Percentiles rank a stretch among this genome's conserved stretches.
Evolutionary conservation across 2,888 invertebrate species (phyloP).

Genomic region (Serripes groenlandicus): DNA sequence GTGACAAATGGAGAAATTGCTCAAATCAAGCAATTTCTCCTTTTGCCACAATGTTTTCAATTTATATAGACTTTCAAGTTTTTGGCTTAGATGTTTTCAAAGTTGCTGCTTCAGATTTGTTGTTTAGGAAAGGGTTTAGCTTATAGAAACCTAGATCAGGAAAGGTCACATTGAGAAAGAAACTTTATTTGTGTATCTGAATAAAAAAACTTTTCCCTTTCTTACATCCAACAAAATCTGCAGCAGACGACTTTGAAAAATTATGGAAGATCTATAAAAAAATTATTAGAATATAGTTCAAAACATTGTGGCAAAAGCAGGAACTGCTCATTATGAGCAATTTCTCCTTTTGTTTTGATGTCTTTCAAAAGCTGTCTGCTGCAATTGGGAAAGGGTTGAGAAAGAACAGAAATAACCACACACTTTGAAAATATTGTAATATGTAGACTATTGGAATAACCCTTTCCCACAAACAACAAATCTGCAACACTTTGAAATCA

Average conservation of each 20-base stretch:
- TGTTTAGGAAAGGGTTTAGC: not conserved
- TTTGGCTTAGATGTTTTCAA: not conserved
- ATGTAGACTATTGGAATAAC: too few relatives aligned
- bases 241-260: not conserved
- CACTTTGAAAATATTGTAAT: too few relatives aligned
- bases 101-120: not conserved
- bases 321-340: too few relatives aligned
- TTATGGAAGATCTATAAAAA: not conserved
- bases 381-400: too few relatives aligned
- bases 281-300: not conserved
- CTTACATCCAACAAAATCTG: not conserved
- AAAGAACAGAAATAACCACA: too few relatives aligned
- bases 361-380: not conserved
- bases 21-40: not conserved
- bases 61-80: not conserved
- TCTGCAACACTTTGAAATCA: too few relatives aligned
- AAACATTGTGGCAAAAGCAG: not conserved
- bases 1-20: not conserved
- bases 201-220: not conserved
- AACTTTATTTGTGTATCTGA: not conserved
- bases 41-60: too few relatives aligned
- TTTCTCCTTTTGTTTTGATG: too few relatives aligned
- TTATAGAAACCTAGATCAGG: not conserved
- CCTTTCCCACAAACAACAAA: too few relatives aligned
- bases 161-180: not conserved